Conservation (phyloP, 1,140 invertebrate species). For the Caenorhabditis latens region DNA sequence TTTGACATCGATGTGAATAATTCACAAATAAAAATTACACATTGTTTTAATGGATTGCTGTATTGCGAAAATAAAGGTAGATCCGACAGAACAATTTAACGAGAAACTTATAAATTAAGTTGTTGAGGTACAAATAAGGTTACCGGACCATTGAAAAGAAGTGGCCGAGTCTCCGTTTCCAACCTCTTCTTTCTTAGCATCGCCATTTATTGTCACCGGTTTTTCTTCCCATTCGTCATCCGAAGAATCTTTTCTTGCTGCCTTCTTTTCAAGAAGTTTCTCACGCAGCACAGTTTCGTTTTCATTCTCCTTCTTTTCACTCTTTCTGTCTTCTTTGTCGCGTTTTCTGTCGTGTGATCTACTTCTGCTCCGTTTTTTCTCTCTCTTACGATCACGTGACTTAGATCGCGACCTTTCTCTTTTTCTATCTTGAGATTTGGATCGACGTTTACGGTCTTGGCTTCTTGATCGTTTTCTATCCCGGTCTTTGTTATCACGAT, state of each 20-base stretch:
- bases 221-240: constrained; percentile 49
- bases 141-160: not conserved
- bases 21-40: constrained; percentile 16
- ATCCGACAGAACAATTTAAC: too few species aligned
- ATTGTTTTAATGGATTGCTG: not conserved
- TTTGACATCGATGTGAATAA: not conserved
- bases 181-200: not conserved
- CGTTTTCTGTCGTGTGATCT: constrained; percentile 63
- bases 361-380: constrained; percentile 57
- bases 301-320: constrained; percentile 60
- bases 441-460: constrained; percentile 47
- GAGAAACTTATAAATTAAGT: too few species aligned
- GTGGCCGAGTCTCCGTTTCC: not conserved
- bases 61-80: not conserved
- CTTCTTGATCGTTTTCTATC: constrained; percentile 45
- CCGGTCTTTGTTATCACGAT: constrained; percentile 12
- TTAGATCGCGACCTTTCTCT: constrained; percentile 12
- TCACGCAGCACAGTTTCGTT: constrained; percentile 71
- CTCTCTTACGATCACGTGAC: constrained; percentile 52
- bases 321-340: constrained; percentile 66
- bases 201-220: not conserved
- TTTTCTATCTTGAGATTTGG: constrained; percentile 32
- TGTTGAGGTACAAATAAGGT: not conserved
- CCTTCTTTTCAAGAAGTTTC: constrained; percentile 68
- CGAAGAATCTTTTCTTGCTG: constrained; percentile 65